Conservation (phyloP, 2,888 invertebrate species). For the Xestia rhomboidea region DNA sequence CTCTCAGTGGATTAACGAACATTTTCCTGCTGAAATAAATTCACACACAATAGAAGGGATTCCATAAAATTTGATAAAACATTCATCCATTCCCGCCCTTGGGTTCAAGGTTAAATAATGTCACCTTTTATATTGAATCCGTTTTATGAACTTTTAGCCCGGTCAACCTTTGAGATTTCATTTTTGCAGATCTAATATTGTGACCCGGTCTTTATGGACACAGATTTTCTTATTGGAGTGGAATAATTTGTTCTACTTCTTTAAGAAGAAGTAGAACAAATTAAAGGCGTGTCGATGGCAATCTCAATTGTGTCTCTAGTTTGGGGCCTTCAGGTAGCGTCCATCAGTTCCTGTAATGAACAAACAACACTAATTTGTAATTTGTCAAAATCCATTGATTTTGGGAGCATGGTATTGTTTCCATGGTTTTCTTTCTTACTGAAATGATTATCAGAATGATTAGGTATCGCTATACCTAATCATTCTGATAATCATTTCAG, state of each 20-base stretch:
- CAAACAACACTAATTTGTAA: not conserved
- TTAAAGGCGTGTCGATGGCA: too few species aligned
- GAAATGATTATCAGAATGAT: not conserved
- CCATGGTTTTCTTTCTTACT: not conserved
- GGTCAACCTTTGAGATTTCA: conserved; percentile 17
- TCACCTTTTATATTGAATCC: conserved; percentile 40
- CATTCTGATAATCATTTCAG: too few species aligned
- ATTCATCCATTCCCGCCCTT: conserved; percentile 15
- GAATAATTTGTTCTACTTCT: not conserved
- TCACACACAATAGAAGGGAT: conserved; percentile 24
- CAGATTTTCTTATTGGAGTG: not conserved
- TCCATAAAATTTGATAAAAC: conserved; percentile 29
- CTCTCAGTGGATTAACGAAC: not conserved
- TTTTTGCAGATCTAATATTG: conserved; percentile 23
- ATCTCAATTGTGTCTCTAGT: too few species aligned
- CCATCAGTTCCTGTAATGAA: not conserved
- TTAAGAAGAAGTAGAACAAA: too few species aligned
- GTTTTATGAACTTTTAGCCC: conserved; percentile 22
- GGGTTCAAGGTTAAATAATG: conserved; percentile 33
- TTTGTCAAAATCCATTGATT: not conserved
- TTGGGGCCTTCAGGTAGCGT: too few species aligned
- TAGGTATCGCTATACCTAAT: too few species aligned
- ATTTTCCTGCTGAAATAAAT: conserved; percentile 10
- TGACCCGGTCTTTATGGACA: not conserved
- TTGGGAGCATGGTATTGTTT: not conserved